phyloP scores from a whole-genome alignment of 2,113 vertebrate genomes.

The Lontra canadensis region DNA sequence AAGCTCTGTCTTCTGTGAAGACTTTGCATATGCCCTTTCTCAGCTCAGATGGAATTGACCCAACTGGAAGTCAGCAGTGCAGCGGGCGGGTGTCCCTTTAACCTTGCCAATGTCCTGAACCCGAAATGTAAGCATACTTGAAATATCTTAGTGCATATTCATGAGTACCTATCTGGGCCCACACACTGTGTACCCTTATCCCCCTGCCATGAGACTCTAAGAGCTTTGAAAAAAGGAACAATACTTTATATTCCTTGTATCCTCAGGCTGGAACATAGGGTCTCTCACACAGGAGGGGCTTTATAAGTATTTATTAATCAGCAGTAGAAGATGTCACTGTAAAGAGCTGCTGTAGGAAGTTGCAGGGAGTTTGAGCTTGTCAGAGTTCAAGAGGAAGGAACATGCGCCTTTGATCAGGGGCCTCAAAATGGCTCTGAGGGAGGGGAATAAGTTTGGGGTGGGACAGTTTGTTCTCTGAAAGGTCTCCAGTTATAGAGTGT shows the following conservation, averaged over 20 bases:
- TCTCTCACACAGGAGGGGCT: not conserved
- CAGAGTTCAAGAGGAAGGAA: not conserved
- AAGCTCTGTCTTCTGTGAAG: not conserved
- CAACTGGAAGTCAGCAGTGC: not conserved
- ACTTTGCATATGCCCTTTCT: not conserved
- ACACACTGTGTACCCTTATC: not conserved
- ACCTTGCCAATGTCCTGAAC: not conserved
- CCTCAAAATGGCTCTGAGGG: not conserved
- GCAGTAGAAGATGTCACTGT: not conserved
- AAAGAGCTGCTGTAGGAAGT: not conserved
- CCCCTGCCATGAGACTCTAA: not conserved
- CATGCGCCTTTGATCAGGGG: not conserved
- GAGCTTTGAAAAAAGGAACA: not conserved
- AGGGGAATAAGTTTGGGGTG: not conserved
- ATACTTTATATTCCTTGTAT: not conserved
- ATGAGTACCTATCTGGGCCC: not conserved
- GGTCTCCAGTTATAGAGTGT: not conserved
- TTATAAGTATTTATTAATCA: not conserved
- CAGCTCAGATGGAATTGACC: not conserved
- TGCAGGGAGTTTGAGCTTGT: not conserved
- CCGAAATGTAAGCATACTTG: not conserved
- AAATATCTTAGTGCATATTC: not conserved
- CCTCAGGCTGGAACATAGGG: not conserved
- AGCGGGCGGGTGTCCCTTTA: not conserved
- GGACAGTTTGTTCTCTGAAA: not conserved